Percentiles rank a stretch among this genome's conserved stretches.
Conservation (phyloP, 2,888 invertebrate genomes). For the Auanema sp. region DNA sequence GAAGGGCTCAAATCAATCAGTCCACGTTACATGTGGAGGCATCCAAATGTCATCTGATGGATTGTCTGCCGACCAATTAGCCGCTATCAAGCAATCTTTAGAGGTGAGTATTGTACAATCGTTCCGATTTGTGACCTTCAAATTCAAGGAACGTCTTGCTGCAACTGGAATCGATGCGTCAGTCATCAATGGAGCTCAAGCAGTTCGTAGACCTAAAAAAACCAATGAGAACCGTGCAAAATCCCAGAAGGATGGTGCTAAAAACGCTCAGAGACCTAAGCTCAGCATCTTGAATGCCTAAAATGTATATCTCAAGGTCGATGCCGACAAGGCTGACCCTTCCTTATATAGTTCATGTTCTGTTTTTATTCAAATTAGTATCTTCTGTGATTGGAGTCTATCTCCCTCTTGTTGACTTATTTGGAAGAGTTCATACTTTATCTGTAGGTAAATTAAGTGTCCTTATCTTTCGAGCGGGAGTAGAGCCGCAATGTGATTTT, state of each 20-base stretch:
- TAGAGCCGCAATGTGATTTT: neutral
- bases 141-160: constrained; percentile 30
- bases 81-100: constrained; percentile 51
- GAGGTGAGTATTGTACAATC: constrained; percentile 22
- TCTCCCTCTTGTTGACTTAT: no score
- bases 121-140: neutral
- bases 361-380: neutral
- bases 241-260: neutral
- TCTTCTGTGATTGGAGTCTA: no score
- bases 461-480: constrained; percentile 3
- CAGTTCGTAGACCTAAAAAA: constrained; percentile 9
- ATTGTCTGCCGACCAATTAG: constrained; percentile 56
- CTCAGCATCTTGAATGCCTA: constrained; percentile 4
- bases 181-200: constrained; percentile 23
- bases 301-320: no score
- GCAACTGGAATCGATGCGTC: constrained; percentile 46
- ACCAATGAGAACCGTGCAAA: neutral
- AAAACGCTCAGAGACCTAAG: neutral
- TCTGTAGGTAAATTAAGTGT: constrained; percentile 1
- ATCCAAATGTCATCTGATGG: constrained; percentile 55
- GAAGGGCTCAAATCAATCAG: constrained; percentile 22
- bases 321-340: neutral
- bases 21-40: constrained; percentile 40
- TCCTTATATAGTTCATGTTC: constrained; percentile 3
- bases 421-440: no score